Evolutionary conservation across 1,140 invertebrate genomes (phyloP), one percentile per base, ranked within the genome.

Genomic region (Callitettix versicolor): DNA sequence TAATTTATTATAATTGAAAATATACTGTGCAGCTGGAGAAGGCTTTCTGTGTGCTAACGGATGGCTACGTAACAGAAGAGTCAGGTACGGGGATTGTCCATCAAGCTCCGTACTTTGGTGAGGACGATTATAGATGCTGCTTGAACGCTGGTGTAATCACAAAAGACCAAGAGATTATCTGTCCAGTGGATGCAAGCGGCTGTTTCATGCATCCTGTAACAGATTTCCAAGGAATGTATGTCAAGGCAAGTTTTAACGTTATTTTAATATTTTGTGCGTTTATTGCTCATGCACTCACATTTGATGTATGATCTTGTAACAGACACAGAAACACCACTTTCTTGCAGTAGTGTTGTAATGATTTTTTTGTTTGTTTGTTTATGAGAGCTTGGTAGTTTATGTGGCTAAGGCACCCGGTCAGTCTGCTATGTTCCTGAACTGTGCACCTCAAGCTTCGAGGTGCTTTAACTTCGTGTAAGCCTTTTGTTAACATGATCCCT

Each of bases 1-100:
- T n/a, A n/a, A n/a, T n/a, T n/a, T n/a, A n/a, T n/a, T n/a, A n/a
- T n/a, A n/a, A n/a, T n/a, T n/a, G n/a, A 30, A 30, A 30, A 30
- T 30, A 30, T 4, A 30, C 9, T 15, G 2, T 46, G 6, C 48
- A 51, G 48, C 15, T 51, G 33, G 18, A 36, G 30, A 30, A 51
- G 20, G 48, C 48, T 6, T 98, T 92, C 73, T 74, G 78, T 62
- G 84, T 99, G 0, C 69, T 98, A 9, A 80, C 79, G 56, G 96
- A 98, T 74, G 76, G 71, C 9, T 99, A 99, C 75, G 95, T 99
- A 0, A 97, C 93, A 7, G 81, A 91, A 58, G 96, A 98, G 60
- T 88, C 88, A 64, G 97, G 97, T 76, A 99, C 96, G 7, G 97
- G 97, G n/a, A 78, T 99, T 63, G 97, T 99, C 21, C 96, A 99